Percentiles rank a stretch among this genome's conserved stretches.
Conservation (phyloP, 2,888 invertebrate genomes). For the Petrolisthes manimaculis region DNA sequence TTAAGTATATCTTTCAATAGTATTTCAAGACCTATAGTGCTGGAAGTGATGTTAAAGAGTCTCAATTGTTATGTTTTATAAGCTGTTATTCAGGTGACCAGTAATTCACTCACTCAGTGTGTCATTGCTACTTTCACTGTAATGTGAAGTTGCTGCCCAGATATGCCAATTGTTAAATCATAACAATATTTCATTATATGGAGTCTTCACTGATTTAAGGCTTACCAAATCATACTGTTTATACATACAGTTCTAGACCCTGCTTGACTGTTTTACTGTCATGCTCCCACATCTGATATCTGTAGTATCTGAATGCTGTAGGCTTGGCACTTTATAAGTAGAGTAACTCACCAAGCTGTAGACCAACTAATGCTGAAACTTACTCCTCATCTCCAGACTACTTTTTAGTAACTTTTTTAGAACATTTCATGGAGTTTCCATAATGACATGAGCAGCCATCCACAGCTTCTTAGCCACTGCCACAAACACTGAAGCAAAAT, state of each 20-base stretch:
- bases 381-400: slow-evolving; percentile 5
- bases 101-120: too few relatives aligned
- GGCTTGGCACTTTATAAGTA: slow-evolving; percentile 35
- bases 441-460: slow-evolving; percentile 30
- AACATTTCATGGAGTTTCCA: slow-evolving; percentile 30
- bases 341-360: slow-evolving; percentile 37
- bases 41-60: too few relatives aligned
- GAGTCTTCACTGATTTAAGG: too few relatives aligned
- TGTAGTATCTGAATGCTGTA: slow-evolving; percentile 40
- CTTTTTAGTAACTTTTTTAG: slow-evolving; percentile 12
- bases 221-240: neutral
- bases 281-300: slow-evolving; percentile 6
- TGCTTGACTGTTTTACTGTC: slow-evolving; percentile 15
- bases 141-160: too few relatives aligned
- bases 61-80: too few relatives aligned
- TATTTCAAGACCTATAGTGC: too few relatives aligned
- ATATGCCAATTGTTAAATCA: too few relatives aligned
- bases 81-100: too few relatives aligned
- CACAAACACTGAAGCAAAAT: slow-evolving; percentile 29
- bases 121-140: too few relatives aligned
- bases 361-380: slow-evolving; percentile 27
- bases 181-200: too few relatives aligned
- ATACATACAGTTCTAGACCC: neutral
- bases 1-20: too few relatives aligned
- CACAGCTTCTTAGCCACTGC: slow-evolving; percentile 30